Conservation (phyloP, 2,113 vertebrate genomes). For the Porphyrio hochstetteri region DNA sequence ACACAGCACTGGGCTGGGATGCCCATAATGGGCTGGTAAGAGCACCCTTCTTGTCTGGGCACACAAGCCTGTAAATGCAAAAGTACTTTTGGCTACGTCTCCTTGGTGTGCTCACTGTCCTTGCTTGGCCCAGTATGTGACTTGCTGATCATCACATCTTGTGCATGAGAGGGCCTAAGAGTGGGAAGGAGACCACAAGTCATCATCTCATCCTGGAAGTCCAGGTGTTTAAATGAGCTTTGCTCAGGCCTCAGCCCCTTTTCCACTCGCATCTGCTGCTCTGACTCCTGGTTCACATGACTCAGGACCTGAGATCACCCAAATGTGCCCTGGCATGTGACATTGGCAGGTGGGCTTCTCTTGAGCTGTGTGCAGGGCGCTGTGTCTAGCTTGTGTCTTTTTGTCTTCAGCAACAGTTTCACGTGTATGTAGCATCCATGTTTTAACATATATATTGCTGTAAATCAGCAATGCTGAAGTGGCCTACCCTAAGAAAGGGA, state of each 20-base stretch:
- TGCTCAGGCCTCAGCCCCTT: background rate
- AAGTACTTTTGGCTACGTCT: rapidly evolving
- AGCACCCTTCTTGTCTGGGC: rapidly evolving
- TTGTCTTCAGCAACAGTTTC: background rate
- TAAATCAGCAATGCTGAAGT: background rate
- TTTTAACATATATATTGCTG: background rate
- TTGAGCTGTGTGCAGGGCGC: rapidly evolving
- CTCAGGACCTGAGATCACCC: background rate
- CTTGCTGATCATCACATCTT: rapidly evolving
- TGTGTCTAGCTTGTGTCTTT: rapidly evolving
- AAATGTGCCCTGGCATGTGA: rapidly evolving
- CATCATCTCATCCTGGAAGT: background rate
- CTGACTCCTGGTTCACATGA: rapidly evolving
- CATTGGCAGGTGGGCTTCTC: background rate
- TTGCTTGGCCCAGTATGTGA: rapidly evolving
- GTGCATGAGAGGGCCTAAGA: rapidly evolving
- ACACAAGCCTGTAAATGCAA: background rate
- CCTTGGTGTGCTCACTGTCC: rapidly evolving
- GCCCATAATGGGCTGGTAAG: rapidly evolving
- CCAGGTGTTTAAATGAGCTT: background rate
- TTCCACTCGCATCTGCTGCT: rapidly evolving
- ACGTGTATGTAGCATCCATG: rapidly evolving
- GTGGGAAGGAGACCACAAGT: background rate
- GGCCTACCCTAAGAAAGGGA: background rate
- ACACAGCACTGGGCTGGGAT: rapidly evolving